These are phyloP conservation scores for Pheosia tremula DNA, from an alignment of 2,888 invertebrate genomes.

Conservation along the genomic window DNA sequence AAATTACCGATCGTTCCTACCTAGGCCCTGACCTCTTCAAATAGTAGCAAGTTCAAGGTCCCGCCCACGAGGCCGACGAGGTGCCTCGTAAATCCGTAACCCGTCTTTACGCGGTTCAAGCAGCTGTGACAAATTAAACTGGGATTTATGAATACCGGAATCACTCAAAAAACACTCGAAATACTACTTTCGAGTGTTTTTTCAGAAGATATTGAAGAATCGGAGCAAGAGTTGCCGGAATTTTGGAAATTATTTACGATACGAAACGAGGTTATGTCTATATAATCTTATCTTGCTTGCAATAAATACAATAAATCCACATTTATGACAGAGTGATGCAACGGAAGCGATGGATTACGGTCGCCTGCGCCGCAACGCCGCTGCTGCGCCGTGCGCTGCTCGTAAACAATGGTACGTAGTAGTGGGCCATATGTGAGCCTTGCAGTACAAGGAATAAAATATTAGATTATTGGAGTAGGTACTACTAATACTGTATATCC, in stretches of 20 bases:
- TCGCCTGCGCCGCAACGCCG: neutral
- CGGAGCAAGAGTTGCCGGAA: too few species aligned
- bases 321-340: neutral
- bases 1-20: neutral
- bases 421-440: neutral
- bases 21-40: neutral
- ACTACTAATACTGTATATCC: too few species aligned
- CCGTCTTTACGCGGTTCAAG: neutral
- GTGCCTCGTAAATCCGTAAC: neutral
- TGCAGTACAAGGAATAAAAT: neutral
- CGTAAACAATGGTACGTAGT: slow-evolving; percentile 2
- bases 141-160: neutral
- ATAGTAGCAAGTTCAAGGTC: slow-evolving; percentile 2
- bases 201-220: too few species aligned
- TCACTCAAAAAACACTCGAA: too few species aligned
- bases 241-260: too few species aligned
- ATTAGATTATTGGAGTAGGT: neutral
- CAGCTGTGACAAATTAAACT: neutral
- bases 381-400: neutral
- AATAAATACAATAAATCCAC: neutral
- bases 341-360: slow-evolving; percentile 1
- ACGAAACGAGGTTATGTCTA: neutral
- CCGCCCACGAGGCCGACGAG: neutral
- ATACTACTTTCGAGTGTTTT: too few species aligned
- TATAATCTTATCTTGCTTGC: neutral